Conservation (phyloP, 2,113 vertebrate genomes). For the Noturus placidus region DNA sequence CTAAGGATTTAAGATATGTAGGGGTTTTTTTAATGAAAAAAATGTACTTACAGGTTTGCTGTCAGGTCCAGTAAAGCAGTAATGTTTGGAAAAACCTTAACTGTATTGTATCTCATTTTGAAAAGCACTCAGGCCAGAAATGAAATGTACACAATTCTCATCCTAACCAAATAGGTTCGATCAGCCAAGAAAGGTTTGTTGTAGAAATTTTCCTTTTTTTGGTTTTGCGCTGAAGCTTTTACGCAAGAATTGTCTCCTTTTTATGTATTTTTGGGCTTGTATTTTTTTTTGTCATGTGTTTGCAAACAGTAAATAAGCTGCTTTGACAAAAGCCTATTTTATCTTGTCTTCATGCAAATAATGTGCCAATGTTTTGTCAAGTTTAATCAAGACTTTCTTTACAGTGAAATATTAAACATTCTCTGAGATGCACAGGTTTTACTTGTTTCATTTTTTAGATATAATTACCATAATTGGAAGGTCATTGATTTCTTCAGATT, state of each 20-base stretch:
- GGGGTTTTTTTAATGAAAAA: not conserved
- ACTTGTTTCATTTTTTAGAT: not conserved
- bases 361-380: not conserved
- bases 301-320: not conserved
- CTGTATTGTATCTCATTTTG: not conserved
- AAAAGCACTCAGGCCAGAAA: not conserved
- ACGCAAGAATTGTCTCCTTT: not conserved
- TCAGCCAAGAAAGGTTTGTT: not conserved
- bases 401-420: not conserved
- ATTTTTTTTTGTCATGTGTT: not conserved
- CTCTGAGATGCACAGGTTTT: not conserved
- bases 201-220: not conserved
- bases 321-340: not conserved
- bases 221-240: not conserved
- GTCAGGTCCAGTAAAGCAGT: not conserved
- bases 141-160: not conserved
- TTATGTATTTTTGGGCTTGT: too few species aligned
- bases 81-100: not conserved
- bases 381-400: not conserved
- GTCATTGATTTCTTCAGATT: not conserved
- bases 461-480: not conserved
- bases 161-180: not conserved
- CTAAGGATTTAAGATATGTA: not conserved
- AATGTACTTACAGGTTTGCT: not conserved
- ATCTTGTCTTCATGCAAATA: not conserved